phyloP scores from a whole-genome alignment of 2,797 vertebrate genomes.

The Synaphobranchus kaupii region DNA sequence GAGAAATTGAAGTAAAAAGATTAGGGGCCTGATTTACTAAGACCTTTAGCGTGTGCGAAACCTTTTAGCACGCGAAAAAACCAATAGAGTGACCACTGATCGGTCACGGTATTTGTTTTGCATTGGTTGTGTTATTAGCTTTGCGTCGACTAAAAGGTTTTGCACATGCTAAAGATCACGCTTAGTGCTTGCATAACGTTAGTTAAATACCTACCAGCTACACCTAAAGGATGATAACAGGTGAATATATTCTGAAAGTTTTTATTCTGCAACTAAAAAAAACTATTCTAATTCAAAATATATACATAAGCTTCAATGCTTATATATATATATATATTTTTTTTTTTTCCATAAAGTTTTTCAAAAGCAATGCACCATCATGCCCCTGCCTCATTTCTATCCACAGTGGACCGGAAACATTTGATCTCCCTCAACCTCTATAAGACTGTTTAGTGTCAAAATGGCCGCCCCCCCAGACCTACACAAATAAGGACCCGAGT shows the following conservation, averaged over 20 bases:
- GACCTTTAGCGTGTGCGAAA: too few relatives aligned
- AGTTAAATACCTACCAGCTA: neutral
- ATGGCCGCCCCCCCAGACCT: neutral
- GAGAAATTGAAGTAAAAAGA: too few relatives aligned
- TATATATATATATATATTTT: neutral
- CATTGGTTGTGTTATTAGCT: too few relatives aligned
- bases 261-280: neutral
- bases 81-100: too few relatives aligned
- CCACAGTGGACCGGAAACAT: neutral
- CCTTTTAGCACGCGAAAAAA: too few relatives aligned
- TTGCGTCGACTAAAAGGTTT: too few relatives aligned
- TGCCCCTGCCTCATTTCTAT: neutral
- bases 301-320: neutral
- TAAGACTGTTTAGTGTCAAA: conserved; percentile 27
- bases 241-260: neutral
- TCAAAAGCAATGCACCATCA: neutral
- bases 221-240: neutral
- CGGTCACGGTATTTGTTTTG: too few relatives aligned
- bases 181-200: too few relatives aligned
- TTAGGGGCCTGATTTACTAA: too few relatives aligned
- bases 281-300: neutral
- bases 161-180: too few relatives aligned
- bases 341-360: neutral
- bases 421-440: conserved; percentile 24
- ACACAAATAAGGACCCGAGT: neutral